Conservation (phyloP, 1,140 invertebrate genomes). For the Zaprionus capensis region DNA sequence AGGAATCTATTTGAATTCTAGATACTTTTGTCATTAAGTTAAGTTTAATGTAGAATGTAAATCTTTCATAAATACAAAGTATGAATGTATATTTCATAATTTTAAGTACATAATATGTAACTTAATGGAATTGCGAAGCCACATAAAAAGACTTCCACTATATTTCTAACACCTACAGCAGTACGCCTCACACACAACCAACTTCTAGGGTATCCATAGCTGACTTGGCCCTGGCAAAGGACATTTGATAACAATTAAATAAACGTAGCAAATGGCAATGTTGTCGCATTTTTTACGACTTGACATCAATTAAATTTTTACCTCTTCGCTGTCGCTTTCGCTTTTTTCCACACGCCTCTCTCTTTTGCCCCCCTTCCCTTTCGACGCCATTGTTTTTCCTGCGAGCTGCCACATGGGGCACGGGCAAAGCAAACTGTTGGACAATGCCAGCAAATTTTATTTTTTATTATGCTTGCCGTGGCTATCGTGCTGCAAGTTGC, state of each 20-base stretch:
- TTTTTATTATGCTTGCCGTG: slow-evolving; percentile 48
- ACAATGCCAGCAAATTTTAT: slow-evolving; percentile 46
- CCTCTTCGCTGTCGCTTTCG: slow-evolving; percentile 41
- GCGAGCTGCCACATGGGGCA: slow-evolving; percentile 1
- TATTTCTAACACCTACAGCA: neutral
- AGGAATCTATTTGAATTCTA: too few species aligned
- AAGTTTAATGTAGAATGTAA: neutral
- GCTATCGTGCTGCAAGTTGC: slow-evolving; percentile 35
- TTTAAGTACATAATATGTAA: too few species aligned
- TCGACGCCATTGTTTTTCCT: slow-evolving; percentile 2
- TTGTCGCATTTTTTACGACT: slow-evolving; percentile 68
- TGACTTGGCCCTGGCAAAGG: slow-evolving; percentile 32
- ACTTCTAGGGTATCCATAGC: neutral
- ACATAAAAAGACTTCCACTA: neutral
- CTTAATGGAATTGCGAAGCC: neutral
- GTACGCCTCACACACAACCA: neutral
- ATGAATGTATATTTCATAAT: too few species aligned
- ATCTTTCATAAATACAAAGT: too few species aligned
- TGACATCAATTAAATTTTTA: slow-evolving; percentile 79
- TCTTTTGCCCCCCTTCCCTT: neutral
- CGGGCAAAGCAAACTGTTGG: slow-evolving; percentile 36
- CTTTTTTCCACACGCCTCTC: slow-evolving; percentile 2
- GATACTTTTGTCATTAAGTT: too few species aligned
- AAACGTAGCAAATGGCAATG: slow-evolving; percentile 46
- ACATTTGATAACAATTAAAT: slow-evolving; percentile 73